These are phyloP conservation scores for Meteorus colon DNA, from an alignment of 2,888 invertebrate species.

Conservation along the genomic window DNA sequence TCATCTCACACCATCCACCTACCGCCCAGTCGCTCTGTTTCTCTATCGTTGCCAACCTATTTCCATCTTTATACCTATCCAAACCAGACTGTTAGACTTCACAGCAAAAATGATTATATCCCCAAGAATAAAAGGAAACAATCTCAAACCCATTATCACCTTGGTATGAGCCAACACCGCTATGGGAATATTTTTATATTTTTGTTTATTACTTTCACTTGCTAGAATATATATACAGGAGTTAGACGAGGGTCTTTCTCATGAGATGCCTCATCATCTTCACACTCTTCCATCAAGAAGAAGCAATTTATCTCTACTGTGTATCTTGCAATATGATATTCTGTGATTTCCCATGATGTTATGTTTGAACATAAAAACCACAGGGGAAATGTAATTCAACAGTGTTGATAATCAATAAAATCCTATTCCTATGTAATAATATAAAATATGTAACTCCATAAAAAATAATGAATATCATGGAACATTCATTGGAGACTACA, in stretches of 20 bases:
- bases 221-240: not conserved
- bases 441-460: no score
- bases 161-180: constrained; percentile 54
- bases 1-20: constrained; percentile 18
- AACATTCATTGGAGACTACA: no score
- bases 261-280: constrained; percentile 24
- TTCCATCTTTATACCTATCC: constrained; percentile 17
- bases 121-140: constrained; percentile 64
- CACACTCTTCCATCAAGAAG: not conserved
- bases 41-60: constrained; percentile 10
- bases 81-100: constrained; percentile 14
- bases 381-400: not conserved
- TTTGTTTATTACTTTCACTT: constrained; percentile 24
- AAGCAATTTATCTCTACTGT: constrained; percentile 3
- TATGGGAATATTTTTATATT: constrained; percentile 48
- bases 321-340: not conserved
- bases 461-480: no score
- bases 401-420: not conserved
- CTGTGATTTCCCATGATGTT: constrained; percentile 17
- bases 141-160: constrained; percentile 63
- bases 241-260: constrained; percentile 11
- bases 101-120: constrained; percentile 59
- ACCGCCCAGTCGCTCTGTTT: not conserved
- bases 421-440: not conserved
- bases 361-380: not conserved